Evolutionary conservation across 1,140 invertebrate genomes (phyloP), one percentile per base, ranked within the genome.

Genomic region (Patella vulgata): DNA sequence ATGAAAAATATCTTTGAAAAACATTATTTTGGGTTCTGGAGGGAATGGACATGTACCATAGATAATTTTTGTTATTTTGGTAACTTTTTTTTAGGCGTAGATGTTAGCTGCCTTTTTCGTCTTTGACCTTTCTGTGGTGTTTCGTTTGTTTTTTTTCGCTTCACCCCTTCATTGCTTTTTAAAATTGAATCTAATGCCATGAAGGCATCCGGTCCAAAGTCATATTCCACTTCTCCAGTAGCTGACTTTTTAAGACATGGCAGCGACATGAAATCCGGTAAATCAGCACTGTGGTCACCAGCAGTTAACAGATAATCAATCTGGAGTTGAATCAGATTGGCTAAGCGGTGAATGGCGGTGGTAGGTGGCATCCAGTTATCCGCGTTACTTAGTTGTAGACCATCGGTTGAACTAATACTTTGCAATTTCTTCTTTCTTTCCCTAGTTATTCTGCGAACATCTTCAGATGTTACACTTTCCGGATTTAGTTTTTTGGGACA

Each of bases 271-370:
- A 65, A 65, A 25, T 59, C 43, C 30, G 63, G 55, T 11, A 65
- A 14, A 1, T 19, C 31, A n/a, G 40, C 33, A 2, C 27, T 17
- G 23, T 58, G 43, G 12, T 54, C 11, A 2, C 63, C 63, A 21
- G 30, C 63, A 5, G 63, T 65, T 17, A 54, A 9, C 17, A 36
- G 39, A 40, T 65, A 65, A 19, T 54, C 40, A 19, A 59, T 27
- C 14, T 44, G 33, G 21, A 53, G 51, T n/a, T 59, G 14, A 0
- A 55, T 23, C 17, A 40, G 27, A 11, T 50, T 53, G 6, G 23
- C 50, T 19, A 65, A 40, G 3, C 28, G 39, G 14, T 27, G 43
- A 21, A 58, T n/a, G 5, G 21, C 55, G 6, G 27, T 30, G 19
- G 21, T n/a, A 33, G 44, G 54, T 31, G 55, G 54, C 47, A 59